These are phyloP conservation scores for Prionchulus punctatus DNA, from an alignment of 2,888 invertebrate genomes.

Conservation along the genomic window DNA sequence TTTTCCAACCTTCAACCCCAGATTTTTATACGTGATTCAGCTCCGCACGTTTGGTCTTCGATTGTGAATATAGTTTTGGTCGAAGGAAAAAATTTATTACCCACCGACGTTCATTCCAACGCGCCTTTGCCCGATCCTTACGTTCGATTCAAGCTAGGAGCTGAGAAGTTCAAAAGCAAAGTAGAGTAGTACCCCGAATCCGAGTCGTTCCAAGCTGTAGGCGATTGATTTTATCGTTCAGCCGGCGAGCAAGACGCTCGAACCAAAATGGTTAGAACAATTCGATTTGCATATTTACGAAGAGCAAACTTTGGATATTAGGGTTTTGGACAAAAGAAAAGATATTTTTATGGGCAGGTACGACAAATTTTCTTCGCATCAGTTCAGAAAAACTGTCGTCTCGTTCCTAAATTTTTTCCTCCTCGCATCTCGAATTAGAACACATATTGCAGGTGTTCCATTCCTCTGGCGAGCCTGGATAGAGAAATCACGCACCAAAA, in stretches of 20 bases:
- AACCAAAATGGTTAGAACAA: slow-evolving; percentile 86
- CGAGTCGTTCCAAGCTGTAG: no score
- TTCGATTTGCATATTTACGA: slow-evolving; percentile 91
- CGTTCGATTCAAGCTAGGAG: slow-evolving; percentile 88
- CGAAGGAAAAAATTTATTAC: slow-evolving; percentile 68
- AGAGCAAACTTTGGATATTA: slow-evolving; percentile 72
- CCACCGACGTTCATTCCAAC: slow-evolving; percentile 59
- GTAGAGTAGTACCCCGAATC: no score
- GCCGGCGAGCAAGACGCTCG: slow-evolving; percentile 54
- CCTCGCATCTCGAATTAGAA: no score
- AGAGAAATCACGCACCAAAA: slow-evolving; percentile 77
- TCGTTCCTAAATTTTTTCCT: no score
- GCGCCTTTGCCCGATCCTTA: slow-evolving; percentile 52
- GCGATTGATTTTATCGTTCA: no score
- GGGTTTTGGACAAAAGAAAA: slow-evolving; percentile 53
- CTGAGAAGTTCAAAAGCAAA: slow-evolving; percentile 93
- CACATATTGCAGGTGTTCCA: slow-evolving; percentile 49
- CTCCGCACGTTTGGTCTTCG: slow-evolving; percentile 86
- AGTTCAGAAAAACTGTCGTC: no score
- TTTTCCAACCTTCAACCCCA: not conserved
- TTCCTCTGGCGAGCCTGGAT: slow-evolving; percentile 65
- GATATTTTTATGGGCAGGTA: slow-evolving; percentile 75
- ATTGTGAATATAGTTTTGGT: slow-evolving; percentile 92
- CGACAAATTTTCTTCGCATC: no score
- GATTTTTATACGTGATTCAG: not conserved